Percentiles rank a stretch among this genome's conserved stretches.
Evolutionary conservation across 2,797 vertebrate genomes (phyloP).

Genomic region (Crenuchus spilurus): DNA sequence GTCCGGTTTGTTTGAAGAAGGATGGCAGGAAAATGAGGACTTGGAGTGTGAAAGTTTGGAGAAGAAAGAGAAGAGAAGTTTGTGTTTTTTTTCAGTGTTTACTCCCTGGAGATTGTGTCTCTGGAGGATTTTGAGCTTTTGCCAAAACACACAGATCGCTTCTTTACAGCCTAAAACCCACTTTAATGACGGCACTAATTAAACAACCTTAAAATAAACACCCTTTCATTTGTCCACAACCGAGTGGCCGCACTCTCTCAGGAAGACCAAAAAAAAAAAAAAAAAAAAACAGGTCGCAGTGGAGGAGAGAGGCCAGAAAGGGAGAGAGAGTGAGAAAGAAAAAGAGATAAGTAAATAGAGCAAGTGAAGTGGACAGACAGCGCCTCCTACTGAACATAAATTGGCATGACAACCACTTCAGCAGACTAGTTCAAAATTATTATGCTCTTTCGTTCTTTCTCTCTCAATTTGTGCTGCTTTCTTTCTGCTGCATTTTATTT

Average conservation of each 20-base stretch:
- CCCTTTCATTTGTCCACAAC: slow-evolving; percentile 13
- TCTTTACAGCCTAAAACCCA: slow-evolving; percentile 32
- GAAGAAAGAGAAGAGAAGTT: slow-evolving; percentile 20
- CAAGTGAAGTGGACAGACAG: slow-evolving; percentile 33
- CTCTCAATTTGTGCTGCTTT: too few species aligned
- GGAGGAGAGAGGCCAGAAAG: slow-evolving; percentile 12
- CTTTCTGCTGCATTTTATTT: too few species aligned
- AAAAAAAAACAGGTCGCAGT: background rate
- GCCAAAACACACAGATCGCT: slow-evolving; percentile 25
- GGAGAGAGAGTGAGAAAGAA: background rate
- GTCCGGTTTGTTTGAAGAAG: background rate
- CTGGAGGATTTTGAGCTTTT: slow-evolving; percentile 1
- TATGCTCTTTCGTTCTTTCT: too few species aligned
- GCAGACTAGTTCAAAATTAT: too few species aligned
- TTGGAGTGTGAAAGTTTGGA: slow-evolving; percentile 13
- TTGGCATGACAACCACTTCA: background rate
- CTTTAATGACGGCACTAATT: slow-evolving; percentile 50
- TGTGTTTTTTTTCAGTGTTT: background rate
- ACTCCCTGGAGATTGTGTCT: slow-evolving; percentile 1
- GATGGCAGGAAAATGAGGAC: slow-evolving; percentile 17
- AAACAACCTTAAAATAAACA: slow-evolving; percentile 43
- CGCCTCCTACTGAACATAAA: slow-evolving; percentile 39
- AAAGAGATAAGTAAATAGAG: background rate
- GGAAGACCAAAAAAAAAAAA: background rate
- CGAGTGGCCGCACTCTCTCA: background rate